Evolutionary conservation across 1,140 invertebrate species (phyloP), one percentile per base, ranked within the genome.

Genomic region (Bradynema listronoti): DNA sequence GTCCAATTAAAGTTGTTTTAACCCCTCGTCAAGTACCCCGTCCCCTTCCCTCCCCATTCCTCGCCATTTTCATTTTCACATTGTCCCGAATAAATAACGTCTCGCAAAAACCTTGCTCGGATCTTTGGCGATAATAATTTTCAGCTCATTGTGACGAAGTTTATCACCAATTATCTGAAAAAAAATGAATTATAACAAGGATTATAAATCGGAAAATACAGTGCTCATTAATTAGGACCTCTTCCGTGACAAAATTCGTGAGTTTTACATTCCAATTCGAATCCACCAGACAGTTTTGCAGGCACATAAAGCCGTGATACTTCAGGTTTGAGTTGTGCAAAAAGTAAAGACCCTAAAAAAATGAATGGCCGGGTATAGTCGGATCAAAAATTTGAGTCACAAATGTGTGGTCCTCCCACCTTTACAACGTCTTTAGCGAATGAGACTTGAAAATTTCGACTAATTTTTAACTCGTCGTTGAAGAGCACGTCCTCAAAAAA

Each of bases 391-490:
- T n/a, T 24, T 0, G 11, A 65, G 30, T 22, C 16, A 22, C 5
- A 52, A 51, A 34, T 61, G 4, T 30, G 1, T 59, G 32, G 7
- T 41, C 5, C 29, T 6, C 24, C 34, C 55, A 77, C 72, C 66
- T 78, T 77, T 14, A 73, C 68, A 22, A 78, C 70, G 57, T 77
- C 74, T 43, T 77, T 77, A 5, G 75, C 74, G 50, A 77, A 77
- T 4, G 74, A 78, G 16, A 75, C 73, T 66, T 77, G 74, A 51
- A 77, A 77, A 51, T 78, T 77, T n/a, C 66, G 51, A 11, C 69
- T 74, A 16, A 77, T 64, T 57, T 77, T 77, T 19, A 77, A 36
- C 39, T 77, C 74, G 29, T 77, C 74, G 43, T 77, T 77, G 61
- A 77, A 77, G 9, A 77, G 51, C 9, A 77, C 65, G 45, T 77